These are phyloP conservation scores for Cheiracanthium punctorium DNA, from an alignment of 2,888 invertebrate species.

Conservation along the genomic window DNA sequence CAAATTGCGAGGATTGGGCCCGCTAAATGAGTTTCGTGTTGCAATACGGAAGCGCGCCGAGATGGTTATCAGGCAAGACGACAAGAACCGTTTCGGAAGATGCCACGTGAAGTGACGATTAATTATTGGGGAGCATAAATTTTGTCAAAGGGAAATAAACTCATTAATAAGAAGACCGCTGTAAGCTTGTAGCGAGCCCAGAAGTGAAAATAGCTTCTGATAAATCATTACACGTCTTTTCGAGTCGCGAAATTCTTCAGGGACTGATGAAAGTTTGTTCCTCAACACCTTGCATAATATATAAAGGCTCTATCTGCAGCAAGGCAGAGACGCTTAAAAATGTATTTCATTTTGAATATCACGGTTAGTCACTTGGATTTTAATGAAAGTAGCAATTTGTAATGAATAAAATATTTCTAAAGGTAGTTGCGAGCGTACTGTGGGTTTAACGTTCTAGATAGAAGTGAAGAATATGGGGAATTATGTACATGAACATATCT, in stretches of 20 bases:
- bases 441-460: too few relatives aligned
- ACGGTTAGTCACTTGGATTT: too few relatives aligned
- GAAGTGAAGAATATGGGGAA: too few relatives aligned
- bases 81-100: neutral
- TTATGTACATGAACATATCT: too few relatives aligned
- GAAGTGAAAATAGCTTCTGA: conserved; percentile 2
- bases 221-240: conserved; percentile 1
- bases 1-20: conserved; percentile 14
- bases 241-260: neutral
- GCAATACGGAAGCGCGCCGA: neutral
- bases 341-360: too few relatives aligned
- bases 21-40: conserved; percentile 17
- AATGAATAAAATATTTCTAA: too few relatives aligned
- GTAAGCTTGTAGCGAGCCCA: neutral
- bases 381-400: too few relatives aligned
- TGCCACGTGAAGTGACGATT: conserved; percentile 10
- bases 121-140: neutral
- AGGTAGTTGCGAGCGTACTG: too few relatives aligned
- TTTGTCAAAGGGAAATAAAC: conserved; percentile 15
- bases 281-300: neutral
- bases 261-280: neutral
- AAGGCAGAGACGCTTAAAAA: too few relatives aligned
- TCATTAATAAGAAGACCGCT: neutral
- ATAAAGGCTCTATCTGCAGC: neutral
- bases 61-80: neutral